Evolutionary conservation across 1,140 invertebrate species (phyloP).

Genomic region (Mylabris phalerata): DNA sequence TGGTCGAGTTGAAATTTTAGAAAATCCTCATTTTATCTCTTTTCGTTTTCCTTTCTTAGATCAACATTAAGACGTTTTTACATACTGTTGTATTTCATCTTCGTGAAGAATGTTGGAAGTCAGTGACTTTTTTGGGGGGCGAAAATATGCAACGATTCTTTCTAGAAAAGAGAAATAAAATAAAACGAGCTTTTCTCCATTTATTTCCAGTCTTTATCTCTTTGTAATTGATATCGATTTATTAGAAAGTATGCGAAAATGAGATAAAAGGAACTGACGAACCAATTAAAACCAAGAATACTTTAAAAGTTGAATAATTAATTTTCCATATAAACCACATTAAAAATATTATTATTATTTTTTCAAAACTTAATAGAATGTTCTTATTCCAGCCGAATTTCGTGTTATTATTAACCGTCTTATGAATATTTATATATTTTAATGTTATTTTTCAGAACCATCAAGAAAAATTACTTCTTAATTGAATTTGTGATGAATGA

Average conservation of each 20-base stretch:
- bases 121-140: too few species aligned
- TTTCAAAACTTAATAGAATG: conserved; percentile 7
- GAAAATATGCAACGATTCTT: too few species aligned
- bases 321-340: conserved; percentile 15
- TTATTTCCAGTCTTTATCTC: conserved; percentile 7
- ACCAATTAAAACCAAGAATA: conserved; percentile 10
- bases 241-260: conserved; percentile 8
- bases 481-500: conserved; percentile 16
- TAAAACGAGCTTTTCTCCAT: too few species aligned
- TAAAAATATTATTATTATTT: conserved; percentile 4
- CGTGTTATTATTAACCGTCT: conserved; percentile 10
- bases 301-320: conserved; percentile 12
- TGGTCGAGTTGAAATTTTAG: conserved; percentile 3
- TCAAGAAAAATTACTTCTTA: conserved; percentile 15
- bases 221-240: conserved; percentile 15
- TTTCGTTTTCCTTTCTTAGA: background rate
- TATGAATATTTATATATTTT: conserved; percentile 15
- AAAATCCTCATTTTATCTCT: background rate
- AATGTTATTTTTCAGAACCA: conserved; percentile 8
- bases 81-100: too few species aligned
- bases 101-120: too few species aligned
- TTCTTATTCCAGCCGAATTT: conserved; percentile 10
- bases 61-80: background rate
- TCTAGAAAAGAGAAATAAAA: too few species aligned
- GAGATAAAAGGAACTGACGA: conserved; percentile 1